Evolutionary conservation across 2,797 vertebrate species (phyloP).

Genomic region (Urosaurus nigricauda): DNA sequence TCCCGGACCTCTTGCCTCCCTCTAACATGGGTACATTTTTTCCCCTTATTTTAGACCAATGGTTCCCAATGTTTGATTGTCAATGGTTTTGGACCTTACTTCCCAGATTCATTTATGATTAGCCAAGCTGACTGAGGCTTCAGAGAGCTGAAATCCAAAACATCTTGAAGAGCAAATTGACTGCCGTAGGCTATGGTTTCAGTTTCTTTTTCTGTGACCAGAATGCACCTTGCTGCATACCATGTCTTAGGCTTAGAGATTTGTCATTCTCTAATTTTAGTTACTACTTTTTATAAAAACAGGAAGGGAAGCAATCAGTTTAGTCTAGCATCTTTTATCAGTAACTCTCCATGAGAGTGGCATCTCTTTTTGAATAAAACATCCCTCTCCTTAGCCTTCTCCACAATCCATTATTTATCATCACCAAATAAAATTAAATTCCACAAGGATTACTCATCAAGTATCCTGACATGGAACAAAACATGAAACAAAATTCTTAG

Average conservation of each 20-base stretch:
- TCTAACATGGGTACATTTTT: neutral
- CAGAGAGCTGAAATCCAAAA: too few relatives aligned
- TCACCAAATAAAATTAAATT: neutral
- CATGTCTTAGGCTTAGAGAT: neutral
- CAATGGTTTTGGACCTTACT: too few relatives aligned
- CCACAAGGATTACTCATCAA: neutral
- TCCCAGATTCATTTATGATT: too few relatives aligned
- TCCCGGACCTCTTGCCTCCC: neutral
- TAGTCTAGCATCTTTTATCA: neutral
- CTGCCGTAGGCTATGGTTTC: neutral
- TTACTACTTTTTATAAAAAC: neutral
- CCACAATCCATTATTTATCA: neutral
- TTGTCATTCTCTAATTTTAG: neutral
- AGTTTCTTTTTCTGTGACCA: neutral
- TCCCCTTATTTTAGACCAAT: too few relatives aligned
- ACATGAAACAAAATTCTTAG: neutral
- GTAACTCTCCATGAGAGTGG: neutral
- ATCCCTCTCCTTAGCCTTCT: constrained; percentile 26
- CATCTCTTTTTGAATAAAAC: constrained; percentile 16
- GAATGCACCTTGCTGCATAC: neutral
- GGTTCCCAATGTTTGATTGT: too few relatives aligned
- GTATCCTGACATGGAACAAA: constrained; percentile 11
- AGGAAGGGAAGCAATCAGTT: neutral
- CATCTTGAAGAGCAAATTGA: too few relatives aligned
- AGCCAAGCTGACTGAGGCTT: too few relatives aligned